Evolutionary conservation across 2,113 vertebrate species (phyloP).

Genomic region (Typhlomys cinereus): DNA sequence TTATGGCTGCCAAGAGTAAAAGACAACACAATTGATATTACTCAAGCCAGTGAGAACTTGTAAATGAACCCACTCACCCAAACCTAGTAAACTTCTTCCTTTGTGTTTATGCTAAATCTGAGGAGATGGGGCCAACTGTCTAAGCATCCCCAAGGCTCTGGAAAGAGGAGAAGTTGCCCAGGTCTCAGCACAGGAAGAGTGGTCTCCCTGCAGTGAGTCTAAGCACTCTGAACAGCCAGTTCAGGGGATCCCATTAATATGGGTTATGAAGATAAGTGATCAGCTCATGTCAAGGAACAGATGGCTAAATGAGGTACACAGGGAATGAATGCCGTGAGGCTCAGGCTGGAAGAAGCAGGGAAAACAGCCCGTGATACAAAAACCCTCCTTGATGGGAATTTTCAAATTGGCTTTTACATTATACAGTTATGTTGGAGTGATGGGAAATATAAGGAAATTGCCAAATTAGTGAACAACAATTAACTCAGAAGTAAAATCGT

Average conservation of each 20-base stretch:
- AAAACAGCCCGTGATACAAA: conserved; percentile 28
- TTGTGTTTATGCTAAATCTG: conserved; percentile 3
- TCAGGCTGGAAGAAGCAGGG: conserved; percentile 53
- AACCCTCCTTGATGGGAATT: conserved; percentile 55
- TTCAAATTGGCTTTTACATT: conserved; percentile 45
- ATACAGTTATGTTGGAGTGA: conserved; percentile 48
- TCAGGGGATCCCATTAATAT: not conserved
- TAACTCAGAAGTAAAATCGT: conserved; percentile 67
- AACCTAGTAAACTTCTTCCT: not conserved
- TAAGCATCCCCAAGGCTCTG: not conserved
- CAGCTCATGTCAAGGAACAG: conserved; percentile 45
- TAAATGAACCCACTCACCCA: not conserved
- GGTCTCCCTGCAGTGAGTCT: not conserved
- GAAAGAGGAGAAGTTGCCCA: not conserved
- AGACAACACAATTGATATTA: not conserved
- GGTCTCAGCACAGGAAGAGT: not conserved
- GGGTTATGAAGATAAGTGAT: conserved; percentile 60
- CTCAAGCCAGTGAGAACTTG: not conserved
- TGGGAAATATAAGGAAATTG: conserved; percentile 69
- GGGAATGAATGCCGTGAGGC: conserved; percentile 38
- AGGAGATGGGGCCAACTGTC: not conserved
- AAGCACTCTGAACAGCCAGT: not conserved
- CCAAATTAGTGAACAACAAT: conserved; percentile 35
- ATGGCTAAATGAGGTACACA: conserved; percentile 65
- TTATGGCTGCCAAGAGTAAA: not conserved